Evolutionary conservation across 2,888 invertebrate species (phyloP).

Genomic region (Dasysyrphus tricinctus): DNA sequence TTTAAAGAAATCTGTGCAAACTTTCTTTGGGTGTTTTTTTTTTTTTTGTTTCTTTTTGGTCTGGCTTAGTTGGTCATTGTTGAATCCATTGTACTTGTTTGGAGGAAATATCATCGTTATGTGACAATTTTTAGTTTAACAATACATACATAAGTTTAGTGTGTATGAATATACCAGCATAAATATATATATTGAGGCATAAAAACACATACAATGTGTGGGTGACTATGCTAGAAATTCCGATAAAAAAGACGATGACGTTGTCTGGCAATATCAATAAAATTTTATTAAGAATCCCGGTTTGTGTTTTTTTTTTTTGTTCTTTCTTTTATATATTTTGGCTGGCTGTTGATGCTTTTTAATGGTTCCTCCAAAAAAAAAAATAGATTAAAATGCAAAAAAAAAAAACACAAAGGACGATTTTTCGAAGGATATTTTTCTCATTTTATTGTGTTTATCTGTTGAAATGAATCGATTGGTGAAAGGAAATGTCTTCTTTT

Average conservation of each 20-base stretch:
- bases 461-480: conserved; percentile 73
- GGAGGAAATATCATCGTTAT: conserved; percentile 70
- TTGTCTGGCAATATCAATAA: conserved; percentile 82
- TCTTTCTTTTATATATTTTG: conserved; percentile 8
- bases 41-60: conserved; percentile 3
- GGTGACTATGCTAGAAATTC: conserved; percentile 53
- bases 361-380: conserved; percentile 36
- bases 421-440: conserved; percentile 59
- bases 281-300: conserved; percentile 83
- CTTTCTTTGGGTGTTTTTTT: neutral
- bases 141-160: conserved; percentile 5
- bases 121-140: conserved; percentile 51
- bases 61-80: conserved; percentile 62
- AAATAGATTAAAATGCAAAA: conserved; percentile 15
- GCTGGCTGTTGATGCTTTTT: conserved; percentile 59
- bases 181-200: neutral
- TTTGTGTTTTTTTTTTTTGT: conserved; percentile 30
- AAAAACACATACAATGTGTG: conserved; percentile 1
- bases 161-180: neutral
- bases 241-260: conserved; percentile 73
- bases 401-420: conserved; percentile 39
- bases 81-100: conserved; percentile 65
- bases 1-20: conserved; percentile 9
- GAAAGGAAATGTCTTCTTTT: conserved; percentile 66
- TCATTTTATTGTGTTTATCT: conserved; percentile 71